Evolutionary conservation across 2,113 vertebrate genomes (phyloP), one percentile per base, ranked within the genome.

Genomic region (Paraplagusia blochii): DNA sequence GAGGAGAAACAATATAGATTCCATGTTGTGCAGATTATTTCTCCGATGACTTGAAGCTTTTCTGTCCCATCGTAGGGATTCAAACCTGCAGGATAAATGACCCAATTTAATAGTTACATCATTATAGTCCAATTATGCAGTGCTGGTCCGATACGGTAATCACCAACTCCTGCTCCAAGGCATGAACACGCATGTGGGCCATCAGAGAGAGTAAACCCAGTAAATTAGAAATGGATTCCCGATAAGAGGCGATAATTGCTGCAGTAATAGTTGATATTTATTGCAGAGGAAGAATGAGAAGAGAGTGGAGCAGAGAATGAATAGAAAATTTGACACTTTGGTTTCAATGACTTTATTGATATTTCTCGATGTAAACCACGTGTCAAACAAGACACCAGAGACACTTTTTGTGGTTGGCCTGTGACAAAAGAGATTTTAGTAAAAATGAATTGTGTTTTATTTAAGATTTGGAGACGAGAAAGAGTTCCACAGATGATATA

Each of bases 191-290:
- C 9, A 9, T 33, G 18, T 42, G 35, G 35, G 33, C 39, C 58
- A 42, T 58, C 42, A 40, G 51, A 11, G 36, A 49, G 16, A 64
- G 53, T 44, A 35, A 18, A 43, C 1, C 4, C 14, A 45, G 38
- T 39, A 42, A 58, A 74, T 55, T 55, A 68, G 40, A 55, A 54
- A 59, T 47, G 51, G 59, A 63, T 74, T 63, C 58, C 33, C n/a
- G 11, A 63, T 63, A 53, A 54, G 54, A 50, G 44, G 34, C 18
- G 2, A 11, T 50, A 59, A 54, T 60, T 54, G 33, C 22, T 39
- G 11, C 54, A 29, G 22, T 47, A 17, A 44, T 58, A 42, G 7
- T 16, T 48, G 22, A 11, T 8, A 4, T 36, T 71, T 49, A 52
- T 16, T 47, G 33, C 36, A 42, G 55, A 39, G 38, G 29, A 29